Conservation (phyloP, 2,797 vertebrate species). For the Malacoctenus gilli region DNA sequence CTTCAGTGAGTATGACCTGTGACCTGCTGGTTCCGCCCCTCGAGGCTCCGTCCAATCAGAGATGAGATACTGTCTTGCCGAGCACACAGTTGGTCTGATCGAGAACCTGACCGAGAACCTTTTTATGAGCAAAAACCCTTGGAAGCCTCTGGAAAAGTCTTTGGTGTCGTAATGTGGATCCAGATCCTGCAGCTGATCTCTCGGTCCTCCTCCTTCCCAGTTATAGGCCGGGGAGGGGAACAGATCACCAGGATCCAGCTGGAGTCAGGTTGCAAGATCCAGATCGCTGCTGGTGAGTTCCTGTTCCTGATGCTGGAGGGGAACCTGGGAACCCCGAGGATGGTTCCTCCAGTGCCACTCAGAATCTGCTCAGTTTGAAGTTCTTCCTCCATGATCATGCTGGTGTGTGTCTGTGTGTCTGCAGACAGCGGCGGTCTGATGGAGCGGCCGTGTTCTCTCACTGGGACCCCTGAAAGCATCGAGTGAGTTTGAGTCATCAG, state of each 20-base stretch:
- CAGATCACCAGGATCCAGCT: slow-evolving; percentile 98
- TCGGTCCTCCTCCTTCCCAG: slow-evolving; percentile 67
- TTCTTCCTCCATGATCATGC: too few species aligned
- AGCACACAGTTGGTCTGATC: too few species aligned
- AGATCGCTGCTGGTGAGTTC: slow-evolving; percentile 91
- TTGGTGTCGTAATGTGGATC: too few species aligned
- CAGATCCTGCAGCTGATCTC: too few species aligned
- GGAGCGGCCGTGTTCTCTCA: slow-evolving; percentile 95
- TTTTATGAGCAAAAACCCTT: too few species aligned
- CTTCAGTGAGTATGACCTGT: slow-evolving; percentile 90
- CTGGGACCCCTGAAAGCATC: slow-evolving; percentile 94
- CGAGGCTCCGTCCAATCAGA: too few species aligned
- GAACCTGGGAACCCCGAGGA: too few species aligned
- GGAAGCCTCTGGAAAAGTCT: too few species aligned
- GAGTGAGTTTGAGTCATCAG: slow-evolving; percentile 81
- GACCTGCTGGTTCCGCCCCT: slow-evolving; percentile 1
- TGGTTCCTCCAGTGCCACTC: too few species aligned
- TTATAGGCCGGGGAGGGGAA: slow-evolving; percentile 96
- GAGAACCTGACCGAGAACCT: too few species aligned
- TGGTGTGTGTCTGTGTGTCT: slow-evolving; percentile 36
- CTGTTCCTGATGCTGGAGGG: neutral
- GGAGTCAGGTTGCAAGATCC: slow-evolving; percentile 98
- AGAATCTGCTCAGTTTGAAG: too few species aligned
- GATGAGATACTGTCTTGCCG: too few species aligned
- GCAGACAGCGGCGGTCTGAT: slow-evolving; percentile 96